A percentile compares a stretch with the other conserved stretches of the same genome.
Evolutionary conservation across 2,113 vertebrate genomes (phyloP).

Genomic region (Serilophus lunatus): DNA sequence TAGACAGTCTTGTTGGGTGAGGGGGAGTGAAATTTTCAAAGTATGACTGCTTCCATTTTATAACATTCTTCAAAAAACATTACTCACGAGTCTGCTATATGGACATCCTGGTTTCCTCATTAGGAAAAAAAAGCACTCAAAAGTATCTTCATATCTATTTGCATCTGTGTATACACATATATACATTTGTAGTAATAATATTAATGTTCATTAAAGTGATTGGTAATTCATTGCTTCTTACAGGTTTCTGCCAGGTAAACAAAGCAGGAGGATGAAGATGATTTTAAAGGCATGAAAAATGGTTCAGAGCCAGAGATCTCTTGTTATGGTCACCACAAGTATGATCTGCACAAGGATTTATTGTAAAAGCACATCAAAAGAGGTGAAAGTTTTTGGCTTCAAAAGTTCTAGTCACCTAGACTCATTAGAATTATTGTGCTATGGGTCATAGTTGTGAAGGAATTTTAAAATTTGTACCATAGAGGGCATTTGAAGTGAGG

Average conservation of each 20-base stretch:
- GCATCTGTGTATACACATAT: not conserved
- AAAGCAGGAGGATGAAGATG: not conserved
- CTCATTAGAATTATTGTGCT: not conserved
- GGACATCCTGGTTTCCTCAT: slow-evolving; percentile 47
- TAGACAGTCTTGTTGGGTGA: not conserved
- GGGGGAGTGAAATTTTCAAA: not conserved
- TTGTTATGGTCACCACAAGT: not conserved
- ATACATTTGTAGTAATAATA: not conserved
- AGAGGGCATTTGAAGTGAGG: not conserved
- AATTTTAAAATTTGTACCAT: not conserved
- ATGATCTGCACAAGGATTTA: not conserved
- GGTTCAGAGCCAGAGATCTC: not conserved
- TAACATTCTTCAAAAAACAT: not conserved
- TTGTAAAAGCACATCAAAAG: not conserved
- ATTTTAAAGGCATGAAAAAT: not conserved
- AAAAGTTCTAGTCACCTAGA: not conserved
- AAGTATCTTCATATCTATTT: not conserved
- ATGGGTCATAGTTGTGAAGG: not conserved
- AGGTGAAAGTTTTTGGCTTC: not conserved
- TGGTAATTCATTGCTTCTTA: not conserved
- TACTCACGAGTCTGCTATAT: not conserved
- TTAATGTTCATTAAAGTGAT: not conserved
- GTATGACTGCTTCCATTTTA: not conserved
- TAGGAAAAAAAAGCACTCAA: not conserved
- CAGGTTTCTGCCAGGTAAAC: not conserved